These are phyloP conservation scores for Antrozous pallidus DNA, from an alignment of 2,797 vertebrate genomes.

Conservation along the genomic window DNA sequence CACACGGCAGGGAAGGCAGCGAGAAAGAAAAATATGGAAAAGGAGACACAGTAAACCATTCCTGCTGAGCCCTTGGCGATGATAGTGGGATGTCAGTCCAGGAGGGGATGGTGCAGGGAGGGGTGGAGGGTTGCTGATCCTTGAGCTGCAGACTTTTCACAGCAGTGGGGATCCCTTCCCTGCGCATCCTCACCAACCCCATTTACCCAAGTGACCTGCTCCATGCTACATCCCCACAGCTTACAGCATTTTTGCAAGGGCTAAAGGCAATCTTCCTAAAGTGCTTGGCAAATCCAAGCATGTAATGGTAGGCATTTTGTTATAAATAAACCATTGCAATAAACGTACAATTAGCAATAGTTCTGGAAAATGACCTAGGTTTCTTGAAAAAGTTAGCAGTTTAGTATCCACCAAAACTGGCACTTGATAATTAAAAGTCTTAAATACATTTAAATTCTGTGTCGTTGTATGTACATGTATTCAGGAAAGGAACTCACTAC, in stretches of 20 bases:
- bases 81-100: fast-evolving
- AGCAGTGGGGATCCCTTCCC: neutral
- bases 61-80: neutral
- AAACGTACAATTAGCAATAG: neutral
- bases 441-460: neutral
- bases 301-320: neutral
- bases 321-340: neutral
- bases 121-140: neutral
- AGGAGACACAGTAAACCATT: neutral
- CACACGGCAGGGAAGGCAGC: neutral
- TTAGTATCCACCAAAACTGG: neutral
- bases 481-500: neutral
- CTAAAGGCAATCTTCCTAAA: neutral
- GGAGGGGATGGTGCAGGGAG: fast-evolving
- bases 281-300: neutral
- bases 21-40: neutral
- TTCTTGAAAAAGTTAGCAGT: neutral
- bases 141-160: neutral
- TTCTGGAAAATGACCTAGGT: neutral
- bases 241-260: neutral
- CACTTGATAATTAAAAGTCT: neutral
- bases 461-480: neutral
- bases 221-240: neutral
- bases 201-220: neutral
- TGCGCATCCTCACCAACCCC: neutral